Evolutionary conservation across 2,797 vertebrate genomes (phyloP), one percentile per base, ranked within the genome.

Genomic region (Hoplostethus mediterraneus): DNA sequence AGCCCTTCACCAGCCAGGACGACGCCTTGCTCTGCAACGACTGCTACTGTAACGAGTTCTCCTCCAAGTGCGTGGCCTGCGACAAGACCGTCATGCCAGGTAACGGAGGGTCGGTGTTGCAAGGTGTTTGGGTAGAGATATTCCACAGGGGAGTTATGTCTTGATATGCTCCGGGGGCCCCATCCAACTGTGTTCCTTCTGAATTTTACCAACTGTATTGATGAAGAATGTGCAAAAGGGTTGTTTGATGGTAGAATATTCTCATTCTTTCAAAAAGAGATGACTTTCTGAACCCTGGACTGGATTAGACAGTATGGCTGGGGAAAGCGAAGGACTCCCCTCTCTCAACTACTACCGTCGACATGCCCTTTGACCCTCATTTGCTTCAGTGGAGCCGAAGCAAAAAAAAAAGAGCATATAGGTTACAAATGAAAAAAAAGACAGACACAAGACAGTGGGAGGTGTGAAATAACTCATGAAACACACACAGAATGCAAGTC

Each of bases 31-130:
- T 99, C 70, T 99, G 98, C 93, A 99, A 98, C 0, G 97, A 97
- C 90, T 99, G 98, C 92, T 99, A 99, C 94, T 98, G 97, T 92
- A 98, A 95, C 2, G 97, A 98, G 92, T 99, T 97, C 95, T 98
- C 98, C 68, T 98, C 98, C 63, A 97, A 98, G 58, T 99, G 98
- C 38, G 87, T 98, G 0, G 96, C 97, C 85, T 99, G 98, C 1
- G 96, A 98, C 87, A 97, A 99, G 94, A 95, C 96, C 0, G 97
- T 99, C 93, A 98, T 98, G 97, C 98, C 98, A 93, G 98, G 98
- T 99, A 75, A 63, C 64, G n/a, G 12, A n/a, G 12, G 16, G 38
- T 17, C 67, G 40, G 1, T 56, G 28, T 33, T 58, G 33, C 57
- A 54, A 66, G 13, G 16, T n/a, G 25, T 70, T 16, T 21, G 14